phyloP scores from a whole-genome alignment of 1,140 invertebrate genomes.

The Coenobita brevimanus region DNA sequence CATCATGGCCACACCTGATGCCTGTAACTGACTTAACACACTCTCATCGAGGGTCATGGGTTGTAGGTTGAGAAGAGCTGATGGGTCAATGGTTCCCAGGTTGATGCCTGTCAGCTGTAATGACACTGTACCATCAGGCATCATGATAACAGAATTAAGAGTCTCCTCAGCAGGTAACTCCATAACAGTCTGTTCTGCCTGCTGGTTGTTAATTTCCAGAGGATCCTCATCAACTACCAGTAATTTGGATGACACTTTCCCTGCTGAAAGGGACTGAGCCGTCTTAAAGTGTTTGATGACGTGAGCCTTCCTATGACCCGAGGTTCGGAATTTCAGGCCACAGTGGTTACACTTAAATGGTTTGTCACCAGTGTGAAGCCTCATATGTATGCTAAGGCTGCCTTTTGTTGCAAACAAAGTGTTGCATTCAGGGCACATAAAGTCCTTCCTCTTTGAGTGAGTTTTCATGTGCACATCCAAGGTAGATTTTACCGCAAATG shows the following conservation, averaged over 20 bases:
- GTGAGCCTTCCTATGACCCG: conserved; percentile 68
- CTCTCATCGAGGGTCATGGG: conserved; percentile 55
- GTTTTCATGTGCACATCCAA: conserved; percentile 74
- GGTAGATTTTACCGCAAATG: conserved; percentile 75
- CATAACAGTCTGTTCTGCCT: conserved; percentile 47
- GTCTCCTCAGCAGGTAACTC: conserved; percentile 49
- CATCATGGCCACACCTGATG: conserved; percentile 51
- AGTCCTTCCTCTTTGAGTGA: conserved; percentile 75
- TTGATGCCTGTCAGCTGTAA: conserved; percentile 44
- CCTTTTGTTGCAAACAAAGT: conserved; percentile 67
- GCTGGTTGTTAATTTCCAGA: not conserved
- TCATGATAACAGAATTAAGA: conserved; percentile 53
- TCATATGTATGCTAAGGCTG: conserved; percentile 70
- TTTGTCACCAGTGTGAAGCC: conserved; percentile 71
- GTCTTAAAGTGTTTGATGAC: conserved; percentile 65
- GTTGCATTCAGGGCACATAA: conserved; percentile 73
- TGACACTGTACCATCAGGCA: conserved; percentile 54
- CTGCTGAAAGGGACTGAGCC: not conserved
- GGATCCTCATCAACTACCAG: conserved; percentile 13
- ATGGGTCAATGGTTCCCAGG: conserved; percentile 42
- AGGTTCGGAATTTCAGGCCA: conserved; percentile 69
- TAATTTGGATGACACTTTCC: not conserved
- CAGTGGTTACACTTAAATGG: conserved; percentile 71
- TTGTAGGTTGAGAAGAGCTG: conserved; percentile 47
- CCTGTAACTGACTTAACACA: conserved; percentile 49